Base-by-base conservation (phyloP, 2,113 vertebrate genomes). In the Desmodus rotundus region DNA sequence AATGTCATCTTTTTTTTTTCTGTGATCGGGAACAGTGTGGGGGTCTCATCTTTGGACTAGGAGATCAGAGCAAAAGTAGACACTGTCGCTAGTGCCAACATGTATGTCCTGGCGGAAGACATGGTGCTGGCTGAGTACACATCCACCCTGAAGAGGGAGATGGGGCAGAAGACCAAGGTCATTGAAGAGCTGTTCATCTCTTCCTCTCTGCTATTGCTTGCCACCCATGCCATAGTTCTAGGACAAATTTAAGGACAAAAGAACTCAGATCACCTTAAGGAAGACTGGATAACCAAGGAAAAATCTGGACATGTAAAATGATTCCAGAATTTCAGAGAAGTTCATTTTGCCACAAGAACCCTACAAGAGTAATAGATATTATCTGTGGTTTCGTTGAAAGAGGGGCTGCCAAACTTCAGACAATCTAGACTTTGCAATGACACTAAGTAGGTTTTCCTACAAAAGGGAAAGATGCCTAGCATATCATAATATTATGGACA, bases 371-470 rank as follows among this genome's bases (percentile, higher is more conserved):
- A 97, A 99, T 98, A 98, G 99, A 99, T 98, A 99, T 99, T 96
- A 99, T 99, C 88, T 99, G 99, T 96, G 98, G 98, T 86, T 98
- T 99, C 95, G 99, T 99, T 97, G 99, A 99, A 98, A 99, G 98
- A 92, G 99, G 99, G 96, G 98, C 99, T 82, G 98, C 99, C 67
- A 99, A 99, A 98, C 98, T 99, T 90, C 99, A 99, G 99, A 98
- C 99, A 97, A 99, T 99, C 98, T 99, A 97, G 99, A 99, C 98
- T 99, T 99, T 96, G 99, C 99, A 98, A 99, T 99, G 99, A 99
- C 99, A 58, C 97, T 99, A 97, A 99, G 99, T 98, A 99, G 98
- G 98, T 99, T 99, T 97, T 98, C 99, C 33, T 96, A 98, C 98
- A 99, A 99, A 97, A 98, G 99, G 68, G 99, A 99, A 94, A 98